phyloP scores from a whole-genome alignment of 2,797 vertebrate genomes.

The Acanthurus lineatus region DNA sequence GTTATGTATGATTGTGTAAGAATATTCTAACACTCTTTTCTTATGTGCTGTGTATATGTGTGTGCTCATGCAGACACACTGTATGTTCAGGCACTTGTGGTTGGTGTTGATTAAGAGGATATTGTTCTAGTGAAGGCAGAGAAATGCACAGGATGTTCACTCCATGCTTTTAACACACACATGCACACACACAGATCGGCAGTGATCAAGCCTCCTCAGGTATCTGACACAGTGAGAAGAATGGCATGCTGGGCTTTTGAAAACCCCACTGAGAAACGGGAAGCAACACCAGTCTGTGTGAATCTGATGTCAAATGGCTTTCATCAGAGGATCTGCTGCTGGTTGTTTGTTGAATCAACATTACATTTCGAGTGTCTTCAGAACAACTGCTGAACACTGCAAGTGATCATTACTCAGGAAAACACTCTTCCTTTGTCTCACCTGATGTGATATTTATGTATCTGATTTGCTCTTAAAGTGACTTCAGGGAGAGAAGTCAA shows the following conservation, averaged over 20 bases:
- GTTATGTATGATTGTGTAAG: constrained; percentile 37
- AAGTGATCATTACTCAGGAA: not conserved
- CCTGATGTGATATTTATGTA: constrained; percentile 1
- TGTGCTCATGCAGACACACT: constrained; percentile 22
- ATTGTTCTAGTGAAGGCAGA: constrained; percentile 61
- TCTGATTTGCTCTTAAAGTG: not conserved
- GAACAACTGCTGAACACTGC: constrained; percentile 12
- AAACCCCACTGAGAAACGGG: constrained; percentile 69
- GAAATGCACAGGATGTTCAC: constrained; percentile 78
- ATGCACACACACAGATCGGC: constrained; percentile 31
- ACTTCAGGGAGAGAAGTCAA: not conserved
- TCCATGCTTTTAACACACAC: constrained; percentile 35
- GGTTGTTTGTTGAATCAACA: constrained; percentile 46
- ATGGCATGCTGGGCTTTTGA: constrained; percentile 65
- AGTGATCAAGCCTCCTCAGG: constrained; percentile 61
- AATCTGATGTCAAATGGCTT: constrained; percentile 48
- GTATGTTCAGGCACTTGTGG: constrained; percentile 30
- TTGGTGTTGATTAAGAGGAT: constrained; percentile 83
- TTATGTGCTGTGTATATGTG: constrained; percentile 29
- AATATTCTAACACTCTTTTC: constrained; percentile 42
- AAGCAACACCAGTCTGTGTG: constrained; percentile 50
- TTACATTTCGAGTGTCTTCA: constrained; percentile 32
- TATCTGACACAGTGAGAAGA: constrained; percentile 67
- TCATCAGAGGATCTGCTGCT: constrained; percentile 30
- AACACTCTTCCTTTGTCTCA: constrained; percentile 19